phyloP scores from a whole-genome alignment of 2,888 invertebrate genomes.

The Euproctis similis region DNA sequence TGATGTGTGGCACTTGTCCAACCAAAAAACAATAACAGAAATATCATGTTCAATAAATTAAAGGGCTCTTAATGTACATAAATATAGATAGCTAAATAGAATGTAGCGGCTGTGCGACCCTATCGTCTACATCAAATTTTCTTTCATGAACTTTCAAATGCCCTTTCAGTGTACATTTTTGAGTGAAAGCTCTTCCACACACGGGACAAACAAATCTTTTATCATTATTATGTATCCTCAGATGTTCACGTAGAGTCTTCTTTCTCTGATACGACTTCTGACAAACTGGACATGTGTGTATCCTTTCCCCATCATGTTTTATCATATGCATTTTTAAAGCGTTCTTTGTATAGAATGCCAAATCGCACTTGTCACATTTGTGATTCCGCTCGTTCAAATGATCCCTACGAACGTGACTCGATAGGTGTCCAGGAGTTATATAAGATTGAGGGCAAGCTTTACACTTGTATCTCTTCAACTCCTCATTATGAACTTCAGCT shows the following conservation, averaged over 20 bases:
- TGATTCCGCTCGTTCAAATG: constrained; percentile 65
- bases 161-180: constrained; percentile 64
- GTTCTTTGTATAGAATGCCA: constrained; percentile 71
- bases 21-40: no score
- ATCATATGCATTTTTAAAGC: constrained; percentile 76
- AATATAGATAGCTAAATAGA: no score
- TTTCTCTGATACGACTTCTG: constrained; percentile 66
- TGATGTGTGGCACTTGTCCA: no score
- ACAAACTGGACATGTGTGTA: constrained; percentile 68
- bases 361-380: constrained; percentile 68
- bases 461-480: constrained; percentile 63
- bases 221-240: constrained; percentile 65
- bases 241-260: constrained; percentile 59
- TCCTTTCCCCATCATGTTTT: constrained; percentile 70
- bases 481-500: constrained; percentile 64
- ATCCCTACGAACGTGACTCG: constrained; percentile 60
- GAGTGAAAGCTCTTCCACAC: constrained; percentile 64
- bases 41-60: no score
- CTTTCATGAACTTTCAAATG: constrained; percentile 63
- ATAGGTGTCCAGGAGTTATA: constrained; percentile 62
- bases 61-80: no score
- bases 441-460: constrained; percentile 65
- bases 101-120: constrained; percentile 32
- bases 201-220: constrained; percentile 62
- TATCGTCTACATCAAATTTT: constrained; percentile 44